A percentile compares a stretch with the other conserved stretches of the same genome.
phyloP scores from a whole-genome alignment of 2,113 vertebrate species.

The Tonatia bakeri region DNA sequence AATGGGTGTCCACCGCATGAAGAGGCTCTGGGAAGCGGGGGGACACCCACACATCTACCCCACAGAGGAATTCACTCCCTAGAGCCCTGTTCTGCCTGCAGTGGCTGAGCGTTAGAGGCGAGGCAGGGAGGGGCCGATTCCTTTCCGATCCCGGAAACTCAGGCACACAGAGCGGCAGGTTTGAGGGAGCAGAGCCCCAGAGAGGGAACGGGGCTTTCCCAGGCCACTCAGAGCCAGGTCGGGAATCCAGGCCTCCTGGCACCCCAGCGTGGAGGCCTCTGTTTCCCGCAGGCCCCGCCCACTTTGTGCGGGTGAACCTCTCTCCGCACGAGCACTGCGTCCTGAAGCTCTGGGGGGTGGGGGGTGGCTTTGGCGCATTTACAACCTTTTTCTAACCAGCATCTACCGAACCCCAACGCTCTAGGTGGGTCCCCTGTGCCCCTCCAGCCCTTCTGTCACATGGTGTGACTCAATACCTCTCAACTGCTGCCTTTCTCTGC shows the following conservation, averaged over 20 bases:
- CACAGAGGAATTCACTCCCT: fast-evolving
- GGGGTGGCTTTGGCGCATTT: background rate
- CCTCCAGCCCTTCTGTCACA: background rate
- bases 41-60: background rate
- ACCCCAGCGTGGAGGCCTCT: background rate
- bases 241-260: background rate
- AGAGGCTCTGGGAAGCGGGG: background rate
- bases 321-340: background rate
- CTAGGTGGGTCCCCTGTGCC: background rate
- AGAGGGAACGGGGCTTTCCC: background rate
- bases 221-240: too few relatives aligned
- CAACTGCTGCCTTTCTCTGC: background rate
- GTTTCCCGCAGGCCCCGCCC: background rate
- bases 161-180: fast-evolving
- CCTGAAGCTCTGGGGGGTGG: fast-evolving
- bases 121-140: background rate
- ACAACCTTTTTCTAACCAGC: background rate
- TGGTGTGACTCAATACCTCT: background rate
- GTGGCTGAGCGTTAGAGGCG: background rate
- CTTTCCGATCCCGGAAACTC: background rate
- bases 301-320: background rate
- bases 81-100: background rate
- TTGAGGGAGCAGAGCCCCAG: background rate
- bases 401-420: background rate
- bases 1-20: background rate